Evolutionary conservation across 2,113 vertebrate genomes (phyloP).

Genomic region (Orthonyx spaldingii): DNA sequence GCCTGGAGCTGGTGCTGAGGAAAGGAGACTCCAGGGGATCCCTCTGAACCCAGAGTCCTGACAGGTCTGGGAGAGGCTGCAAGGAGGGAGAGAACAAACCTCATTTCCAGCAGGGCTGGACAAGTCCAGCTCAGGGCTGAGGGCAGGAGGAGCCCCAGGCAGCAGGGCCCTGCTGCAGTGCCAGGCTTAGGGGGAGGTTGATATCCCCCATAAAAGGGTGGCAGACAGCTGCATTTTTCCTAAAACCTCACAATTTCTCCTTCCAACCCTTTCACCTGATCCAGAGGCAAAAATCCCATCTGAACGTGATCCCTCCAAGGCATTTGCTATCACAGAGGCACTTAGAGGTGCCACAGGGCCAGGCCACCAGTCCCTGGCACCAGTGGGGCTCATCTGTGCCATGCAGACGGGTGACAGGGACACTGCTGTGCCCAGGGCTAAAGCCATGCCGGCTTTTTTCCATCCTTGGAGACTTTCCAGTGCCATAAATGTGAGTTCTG

Average conservation of each 20-base stretch:
- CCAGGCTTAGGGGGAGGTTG: not conserved
- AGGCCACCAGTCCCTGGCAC: not conserved
- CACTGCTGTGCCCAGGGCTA: not conserved
- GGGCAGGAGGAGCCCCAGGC: not conserved
- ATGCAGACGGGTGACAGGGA: not conserved
- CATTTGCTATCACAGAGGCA: not conserved
- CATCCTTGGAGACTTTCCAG: not conserved
- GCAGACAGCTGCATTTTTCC: not conserved
- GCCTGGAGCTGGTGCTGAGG: not conserved
- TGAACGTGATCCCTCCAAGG: not conserved
- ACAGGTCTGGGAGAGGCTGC: not conserved
- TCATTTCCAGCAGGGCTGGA: not conserved
- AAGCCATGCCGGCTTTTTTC: not conserved
- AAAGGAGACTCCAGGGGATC: not conserved
- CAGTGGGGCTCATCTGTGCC: accelerated
- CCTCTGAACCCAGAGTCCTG: not conserved
- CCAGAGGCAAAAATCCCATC: not conserved
- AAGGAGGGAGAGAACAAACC: not conserved
- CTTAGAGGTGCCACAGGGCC: not conserved
- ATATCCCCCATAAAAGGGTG: not conserved
- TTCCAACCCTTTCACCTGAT: not conserved
- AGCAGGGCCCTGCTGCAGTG: not conserved
- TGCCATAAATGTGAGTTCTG: not conserved
- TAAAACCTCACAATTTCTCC: not conserved
- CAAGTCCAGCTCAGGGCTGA: not conserved